These are phyloP conservation scores for Pavo muticus DNA, from an alignment of 2,113 vertebrate species.

Conservation along the genomic window DNA sequence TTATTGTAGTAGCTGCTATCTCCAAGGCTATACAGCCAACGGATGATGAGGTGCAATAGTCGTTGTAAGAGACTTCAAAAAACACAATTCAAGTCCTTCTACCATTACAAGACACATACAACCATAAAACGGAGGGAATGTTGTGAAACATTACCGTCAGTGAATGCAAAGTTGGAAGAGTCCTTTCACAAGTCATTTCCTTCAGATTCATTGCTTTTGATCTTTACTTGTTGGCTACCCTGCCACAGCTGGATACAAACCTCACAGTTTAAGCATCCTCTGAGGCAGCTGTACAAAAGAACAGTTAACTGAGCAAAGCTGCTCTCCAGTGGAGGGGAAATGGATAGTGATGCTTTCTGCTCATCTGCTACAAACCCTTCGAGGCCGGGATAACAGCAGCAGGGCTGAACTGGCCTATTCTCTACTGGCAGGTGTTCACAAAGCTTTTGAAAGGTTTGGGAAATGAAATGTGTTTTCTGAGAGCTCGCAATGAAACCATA, in stretches of 20 bases:
- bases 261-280: background rate
- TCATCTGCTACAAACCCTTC: background rate
- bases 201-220: background rate
- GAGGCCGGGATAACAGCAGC: background rate
- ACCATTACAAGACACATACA: background rate
- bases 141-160: fast-evolving
- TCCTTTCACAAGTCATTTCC: background rate
- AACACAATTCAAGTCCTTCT: conserved; percentile 18
- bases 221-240: background rate
- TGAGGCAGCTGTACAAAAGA: background rate
- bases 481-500: background rate
- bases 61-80: background rate
- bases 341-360: background rate
- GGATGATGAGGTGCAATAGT: background rate
- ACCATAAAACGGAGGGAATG: background rate
- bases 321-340: background rate
- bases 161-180: background rate
- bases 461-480: background rate
- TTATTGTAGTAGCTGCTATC: background rate
- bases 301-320: conserved; percentile 22
- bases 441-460: background rate
- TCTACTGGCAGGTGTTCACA: background rate
- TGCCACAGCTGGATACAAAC: background rate
- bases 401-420: background rate
- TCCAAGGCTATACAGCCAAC: background rate